A percentile compares a stretch with the other conserved stretches of the same genome.
phyloP scores from a whole-genome alignment of 2,113 vertebrate genomes.

The Ciconia boyciana region DNA sequence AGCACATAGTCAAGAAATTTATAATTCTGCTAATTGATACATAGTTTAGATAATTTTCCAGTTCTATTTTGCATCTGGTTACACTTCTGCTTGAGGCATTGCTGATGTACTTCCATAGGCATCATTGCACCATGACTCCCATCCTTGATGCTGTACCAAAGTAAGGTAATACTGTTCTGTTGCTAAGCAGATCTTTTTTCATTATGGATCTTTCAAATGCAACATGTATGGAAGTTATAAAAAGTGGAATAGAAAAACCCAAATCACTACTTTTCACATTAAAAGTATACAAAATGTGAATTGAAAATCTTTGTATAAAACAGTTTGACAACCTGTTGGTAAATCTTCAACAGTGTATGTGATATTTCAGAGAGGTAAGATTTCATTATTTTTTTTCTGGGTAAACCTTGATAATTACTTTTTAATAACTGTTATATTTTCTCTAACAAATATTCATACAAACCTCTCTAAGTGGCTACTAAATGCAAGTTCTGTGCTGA shows the following conservation, averaged over 20 bases:
- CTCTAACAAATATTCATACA: not conserved
- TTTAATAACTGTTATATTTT: not conserved
- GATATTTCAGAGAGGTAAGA: not conserved
- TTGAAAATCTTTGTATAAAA: not conserved
- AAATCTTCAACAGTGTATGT: not conserved
- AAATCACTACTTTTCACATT: not conserved
- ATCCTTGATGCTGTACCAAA: no score
- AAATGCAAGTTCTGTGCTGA: not conserved
- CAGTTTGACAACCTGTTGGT: not conserved
- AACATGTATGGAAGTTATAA: not conserved
- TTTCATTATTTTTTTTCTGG: not conserved
- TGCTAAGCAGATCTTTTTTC: not conserved
- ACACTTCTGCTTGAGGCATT: not conserved
- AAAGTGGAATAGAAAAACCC: not conserved
- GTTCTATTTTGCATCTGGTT: not conserved
- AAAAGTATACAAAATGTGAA: not conserved
- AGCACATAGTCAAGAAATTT: not conserved
- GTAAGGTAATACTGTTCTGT: not conserved
- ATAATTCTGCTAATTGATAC: not conserved
- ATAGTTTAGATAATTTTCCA: not conserved
- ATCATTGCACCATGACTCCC: accelerated
- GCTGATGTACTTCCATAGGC: not conserved
- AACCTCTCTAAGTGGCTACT: not conserved
- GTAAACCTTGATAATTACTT: not conserved
- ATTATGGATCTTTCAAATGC: not conserved